phyloP scores from a whole-genome alignment of 2,797 vertebrate species.

The Ibycter americanus region DNA sequence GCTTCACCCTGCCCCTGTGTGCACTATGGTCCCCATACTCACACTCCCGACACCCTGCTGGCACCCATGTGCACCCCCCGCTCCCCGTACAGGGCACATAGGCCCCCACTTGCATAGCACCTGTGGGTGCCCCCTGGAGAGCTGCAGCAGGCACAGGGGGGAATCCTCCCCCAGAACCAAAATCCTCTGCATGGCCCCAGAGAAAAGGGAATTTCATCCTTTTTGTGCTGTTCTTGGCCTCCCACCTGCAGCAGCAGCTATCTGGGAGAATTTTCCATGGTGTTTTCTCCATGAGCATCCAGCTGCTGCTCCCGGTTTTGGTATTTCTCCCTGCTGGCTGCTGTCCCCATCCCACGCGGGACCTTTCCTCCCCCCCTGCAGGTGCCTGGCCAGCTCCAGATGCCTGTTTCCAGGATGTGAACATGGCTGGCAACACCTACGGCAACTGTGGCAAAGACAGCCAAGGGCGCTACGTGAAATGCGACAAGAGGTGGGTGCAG shows the following conservation, averaged over 20 bases:
- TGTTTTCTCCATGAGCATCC: background rate
- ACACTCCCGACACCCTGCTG: accelerated
- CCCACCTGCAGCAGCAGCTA: background rate
- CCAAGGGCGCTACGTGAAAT: slow-evolving; percentile 84
- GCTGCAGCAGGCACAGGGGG: background rate
- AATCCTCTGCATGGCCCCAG: background rate
- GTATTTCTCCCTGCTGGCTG: background rate
- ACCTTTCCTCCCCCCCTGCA: slow-evolving; percentile 41
- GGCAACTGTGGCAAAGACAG: slow-evolving; percentile 91
- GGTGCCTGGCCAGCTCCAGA: slow-evolving; percentile 89
- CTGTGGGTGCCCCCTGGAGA: background rate
- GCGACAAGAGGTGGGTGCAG: slow-evolving; percentile 81
- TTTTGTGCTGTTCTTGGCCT: background rate
- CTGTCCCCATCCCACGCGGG: accelerated
- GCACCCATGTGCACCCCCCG: background rate
- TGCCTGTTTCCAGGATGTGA: slow-evolving; percentile 89
- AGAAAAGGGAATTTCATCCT: background rate
- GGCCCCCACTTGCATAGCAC: background rate
- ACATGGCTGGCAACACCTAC: slow-evolving; percentile 87
- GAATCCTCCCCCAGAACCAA: background rate
- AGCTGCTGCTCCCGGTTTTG: accelerated
- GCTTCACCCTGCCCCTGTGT: too few species aligned
- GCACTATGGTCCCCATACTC: accelerated
- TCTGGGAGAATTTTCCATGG: accelerated
- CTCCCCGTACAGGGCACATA: background rate